Base-by-base conservation (phyloP, 2,797 vertebrate genomes). In the Scomberomorus guttatus region DNA sequence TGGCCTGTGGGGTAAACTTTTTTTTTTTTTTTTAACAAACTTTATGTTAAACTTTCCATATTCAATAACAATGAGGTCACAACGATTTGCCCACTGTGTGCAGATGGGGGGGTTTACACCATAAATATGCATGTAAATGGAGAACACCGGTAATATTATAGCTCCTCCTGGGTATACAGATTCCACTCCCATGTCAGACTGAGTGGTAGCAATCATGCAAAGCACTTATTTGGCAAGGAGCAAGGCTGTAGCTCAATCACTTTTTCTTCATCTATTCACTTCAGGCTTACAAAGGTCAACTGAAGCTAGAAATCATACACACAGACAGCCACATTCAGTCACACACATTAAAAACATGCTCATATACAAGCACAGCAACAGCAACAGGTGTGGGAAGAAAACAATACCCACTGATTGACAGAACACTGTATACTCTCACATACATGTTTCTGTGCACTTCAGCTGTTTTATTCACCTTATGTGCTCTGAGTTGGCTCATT, bases 191-290 rank as follows among this genome's bases (percentile, higher is more conserved):
- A 68, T 84, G 85, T 86, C 84, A 64, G 77, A 69, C 64, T 60
- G 73, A 89, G 68, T 61, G 59, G 75, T 69, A 71, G 87, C 85
- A 90, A 92, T 91, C 88, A 91, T 82, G 88, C 83, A 89, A 85
- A 85, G 82, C 82, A 57, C 75, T 77, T 58, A 54, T 86, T 80
- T 89, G 27, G 75, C 82, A 77, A 15, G 20, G 54, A 87, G 87
- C 81, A 25, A 85, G 56, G 72, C 85, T 87, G 81, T 37, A 78
- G 55, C 82, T 74, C 68, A 72, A 79, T 89, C 85, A 81, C 57
- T 62, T 59, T 64, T 84, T 85, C 82, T 76, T 63, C 72, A 82
- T 86, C 42, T 25, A 37, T 80, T 88, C 72, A 72, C 67, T 70
- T 82, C 73, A 81, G 44, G 54, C 70, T 54, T 56, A 52, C 8